Evolutionary conservation across 23 tunicate species (phyloP).

Genomic region (Clavelina lepadiformis): DNA sequence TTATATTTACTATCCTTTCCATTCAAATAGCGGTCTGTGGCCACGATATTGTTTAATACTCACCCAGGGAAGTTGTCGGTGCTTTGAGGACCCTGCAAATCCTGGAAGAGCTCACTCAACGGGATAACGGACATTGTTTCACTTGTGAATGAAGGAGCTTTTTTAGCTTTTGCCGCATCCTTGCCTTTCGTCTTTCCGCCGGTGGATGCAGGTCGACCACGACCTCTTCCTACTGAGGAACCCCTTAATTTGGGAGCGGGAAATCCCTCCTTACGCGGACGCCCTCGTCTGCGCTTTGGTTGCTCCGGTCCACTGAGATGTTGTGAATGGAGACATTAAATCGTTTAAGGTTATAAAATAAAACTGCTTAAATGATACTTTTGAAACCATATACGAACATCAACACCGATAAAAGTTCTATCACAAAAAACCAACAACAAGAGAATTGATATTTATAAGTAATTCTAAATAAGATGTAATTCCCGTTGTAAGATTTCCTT

Average conservation of each 20-base stretch:
- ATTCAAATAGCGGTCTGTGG: no score
- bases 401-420: no score
- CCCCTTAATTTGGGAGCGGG: background rate
- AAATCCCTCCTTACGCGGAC: conserved; percentile 48
- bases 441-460: no score
- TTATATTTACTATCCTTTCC: no score
- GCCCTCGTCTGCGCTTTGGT: conserved; percentile 52
- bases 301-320: no score
- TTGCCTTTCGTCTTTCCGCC: conserved; percentile 17
- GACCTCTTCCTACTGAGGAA: conserved; percentile 8
- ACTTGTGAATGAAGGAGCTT: conserved; percentile 21
- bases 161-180: conserved; percentile 4
- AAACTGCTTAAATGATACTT: no score
- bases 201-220: conserved; percentile 9
- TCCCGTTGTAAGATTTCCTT: no score
- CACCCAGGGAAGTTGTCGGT: background rate
- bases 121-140: conserved; percentile 37
- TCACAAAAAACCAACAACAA: no score
- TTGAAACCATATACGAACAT: no score
- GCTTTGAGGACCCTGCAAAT: background rate
- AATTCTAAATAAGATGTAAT: no score
- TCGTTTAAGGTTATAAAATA: no score
- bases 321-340: no score
- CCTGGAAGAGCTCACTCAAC: conserved; percentile 31
- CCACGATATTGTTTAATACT: background rate